A percentile compares a stretch with the other conserved stretches of the same genome.
These are phyloP conservation scores for Troides aeacus DNA, from an alignment of 2,888 invertebrate species.

Conservation along the genomic window DNA sequence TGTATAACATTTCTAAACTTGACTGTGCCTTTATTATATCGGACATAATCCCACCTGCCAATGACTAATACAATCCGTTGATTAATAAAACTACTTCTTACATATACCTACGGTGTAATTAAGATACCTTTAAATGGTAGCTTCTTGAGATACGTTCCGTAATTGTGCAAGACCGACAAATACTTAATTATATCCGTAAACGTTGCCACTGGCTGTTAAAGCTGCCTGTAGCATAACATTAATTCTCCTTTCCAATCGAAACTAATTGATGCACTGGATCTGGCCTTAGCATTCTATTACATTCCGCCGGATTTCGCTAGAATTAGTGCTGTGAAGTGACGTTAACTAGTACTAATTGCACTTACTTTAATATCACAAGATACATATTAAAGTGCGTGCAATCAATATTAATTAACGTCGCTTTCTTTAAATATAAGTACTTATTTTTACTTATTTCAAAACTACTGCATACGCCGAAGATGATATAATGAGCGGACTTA, in stretches of 20 bases:
- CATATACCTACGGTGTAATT: conserved; percentile 1
- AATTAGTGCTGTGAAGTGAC: conserved; percentile 10
- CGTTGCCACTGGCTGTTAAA: neutral
- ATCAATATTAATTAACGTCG: too few relatives aligned
- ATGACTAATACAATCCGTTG: conserved; percentile 15
- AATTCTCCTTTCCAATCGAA: conserved; percentile 16
- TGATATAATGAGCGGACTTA: too few relatives aligned
- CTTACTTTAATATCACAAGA: too few relatives aligned
- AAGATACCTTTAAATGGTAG: conserved; percentile 7
- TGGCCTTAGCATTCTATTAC: conserved; percentile 1
- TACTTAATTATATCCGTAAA: conserved; percentile 16
- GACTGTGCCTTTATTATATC: neutral
- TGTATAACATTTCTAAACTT: neutral
- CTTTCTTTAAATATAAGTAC: too few relatives aligned
- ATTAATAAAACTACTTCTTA: conserved; percentile 15
- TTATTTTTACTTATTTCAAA: too few relatives aligned
- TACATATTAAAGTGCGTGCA: too few relatives aligned
- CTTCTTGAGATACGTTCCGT: conserved; percentile 7
- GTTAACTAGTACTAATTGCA: neutral
- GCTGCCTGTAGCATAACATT: conserved; percentile 4
- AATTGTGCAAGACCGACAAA: conserved; percentile 29
- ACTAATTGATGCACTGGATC: neutral
- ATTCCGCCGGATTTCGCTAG: conserved; percentile 11
- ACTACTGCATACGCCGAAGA: too few relatives aligned
- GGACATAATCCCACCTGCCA: conserved; percentile 16